Evolutionary conservation across 2,113 vertebrate species (phyloP), one percentile per base, ranked within the genome.

Genomic region (Notechis scutatus): DNA sequence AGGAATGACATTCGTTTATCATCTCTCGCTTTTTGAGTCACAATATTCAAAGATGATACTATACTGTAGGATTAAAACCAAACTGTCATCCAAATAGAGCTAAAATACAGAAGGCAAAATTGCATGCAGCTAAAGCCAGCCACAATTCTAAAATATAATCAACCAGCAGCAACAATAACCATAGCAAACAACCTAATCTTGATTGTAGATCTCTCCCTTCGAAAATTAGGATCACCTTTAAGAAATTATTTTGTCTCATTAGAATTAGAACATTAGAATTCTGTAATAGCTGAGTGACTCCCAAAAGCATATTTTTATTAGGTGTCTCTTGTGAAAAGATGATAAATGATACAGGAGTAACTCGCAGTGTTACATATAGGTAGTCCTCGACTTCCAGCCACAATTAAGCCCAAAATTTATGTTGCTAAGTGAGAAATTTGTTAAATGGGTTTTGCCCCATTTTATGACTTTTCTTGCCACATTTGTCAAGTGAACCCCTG

Each of bases 1-100:
- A 96, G 93, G 96, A 74, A 95, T 92, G 91, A 34, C 50, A 87
- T 56, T 21, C 20, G 50, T 57, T 57, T 57, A 7, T 14, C n/a
- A 93, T 39, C 42, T 93, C 64, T 90, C 11, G 5, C 24, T n/a
- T 45, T 87, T 87, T 54, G 61, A 34, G 9, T 87, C 81, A 87
- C 34, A n/a, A 29, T 64, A 61, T 87, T 81, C 61, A 56, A 57
- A 57, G 24, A 6, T 45, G 57, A 47, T 11, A 69, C 29, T 69
- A 29, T 34, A 69, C 64, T 69, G 5, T 69, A 90, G 23, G 6
- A 52, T n/a, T 87, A 88, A 64, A 92, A 88, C 9, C 29, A 89
- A 81, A 88, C 10, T 23, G 39, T 18, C 15, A 10, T 4, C 8
- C 39, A 87, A 74, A 88, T 14, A 42, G 15, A 55, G 14, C 3